Base-by-base conservation (phyloP, 2,888 invertebrate species). In the Drosophila greeni region DNA sequence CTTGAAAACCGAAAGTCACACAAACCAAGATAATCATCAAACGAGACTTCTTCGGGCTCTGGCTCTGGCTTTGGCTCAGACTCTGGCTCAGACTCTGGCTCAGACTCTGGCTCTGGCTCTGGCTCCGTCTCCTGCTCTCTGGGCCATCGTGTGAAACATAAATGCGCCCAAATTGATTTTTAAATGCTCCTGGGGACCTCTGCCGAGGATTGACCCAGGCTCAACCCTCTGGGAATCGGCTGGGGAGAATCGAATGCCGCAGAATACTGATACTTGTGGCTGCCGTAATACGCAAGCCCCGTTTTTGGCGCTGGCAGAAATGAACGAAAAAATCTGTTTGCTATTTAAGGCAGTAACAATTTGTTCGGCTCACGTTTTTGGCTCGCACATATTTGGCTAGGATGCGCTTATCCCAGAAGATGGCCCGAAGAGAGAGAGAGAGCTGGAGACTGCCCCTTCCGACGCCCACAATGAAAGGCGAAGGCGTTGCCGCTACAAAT, bases 331-430 rank as follows among this genome's bases (percentile, higher is more conserved):
- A 67, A 76, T 73, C 74, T 58, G 51, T 45, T 70, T 69, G 53
- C 74, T 82, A 62, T 71, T 84, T 76, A 70, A 70, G 79, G 82
- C 74, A 58, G 57, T 60, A 72, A 73, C 79, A 80, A 82, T 84
- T 82, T 84, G 79, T 72, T 74, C 54, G 43, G 60, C 69, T 76
- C 84, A 75, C 74, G 82, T 66, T 81, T 76, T 57, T 39, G 62
- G 40, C 53, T 66, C 48, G 29, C 56, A 62, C 78, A 69, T 76
- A 74, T 76, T 74, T 74, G 72, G 72, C 34, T 49, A 62, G 53
- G 58, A 53, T 59, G 42, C 58, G 53, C 62, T 62, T 43, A 31
- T 16, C 31, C 65, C 52, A 45, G 20, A 20, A 24, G 26, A 9
- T 9, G 14, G 29, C 23, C 12, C 45, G 36, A 23, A n/a, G 42